Evolutionary conservation across 2,888 invertebrate genomes (phyloP).

Genomic region (Napeogenes inachia): DNA sequence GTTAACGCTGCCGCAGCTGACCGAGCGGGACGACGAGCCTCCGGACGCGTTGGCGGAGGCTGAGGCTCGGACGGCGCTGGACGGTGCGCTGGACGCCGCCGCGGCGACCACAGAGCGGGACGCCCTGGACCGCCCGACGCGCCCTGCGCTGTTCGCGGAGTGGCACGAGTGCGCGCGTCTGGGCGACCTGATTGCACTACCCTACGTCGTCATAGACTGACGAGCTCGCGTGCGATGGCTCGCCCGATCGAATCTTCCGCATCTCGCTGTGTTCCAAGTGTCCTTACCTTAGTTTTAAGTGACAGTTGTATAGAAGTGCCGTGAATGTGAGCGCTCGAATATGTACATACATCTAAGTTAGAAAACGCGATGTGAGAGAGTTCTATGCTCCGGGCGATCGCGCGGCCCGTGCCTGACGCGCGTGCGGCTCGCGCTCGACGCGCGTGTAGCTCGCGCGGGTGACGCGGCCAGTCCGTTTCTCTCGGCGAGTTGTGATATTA

Average conservation of each 20-base stretch:
- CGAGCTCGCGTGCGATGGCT: slow-evolving; percentile 32
- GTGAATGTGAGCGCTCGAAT: slow-evolving; percentile 46
- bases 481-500: slow-evolving; percentile 31
- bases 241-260: slow-evolving; percentile 42
- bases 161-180: slow-evolving; percentile 93
- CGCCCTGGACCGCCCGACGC: slow-evolving; percentile 48
- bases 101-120: slow-evolving; percentile 35
- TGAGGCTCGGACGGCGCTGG: slow-evolving; percentile 31
- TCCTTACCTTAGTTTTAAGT: slow-evolving; percentile 63
- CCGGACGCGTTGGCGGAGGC: slow-evolving; percentile 34
- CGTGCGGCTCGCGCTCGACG: no score
- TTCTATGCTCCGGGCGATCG: slow-evolving; percentile 5
- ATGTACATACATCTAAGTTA: slow-evolving; percentile 38
- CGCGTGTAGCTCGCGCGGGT: slow-evolving; percentile 6
- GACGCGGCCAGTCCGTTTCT: slow-evolving; percentile 2
- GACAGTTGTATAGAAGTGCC: slow-evolving; percentile 19
- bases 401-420: slow-evolving; percentile 11
- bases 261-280: slow-evolving; percentile 59
- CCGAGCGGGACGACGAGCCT: slow-evolving; percentile 19
- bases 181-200: slow-evolving; percentile 93
- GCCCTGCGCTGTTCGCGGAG: slow-evolving; percentile 83
- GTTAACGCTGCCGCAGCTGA: slow-evolving; percentile 32
- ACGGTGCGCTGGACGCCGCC: slow-evolving; percentile 30
- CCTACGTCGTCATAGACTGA: slow-evolving; percentile 97
- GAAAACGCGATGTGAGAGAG: slow-evolving; percentile 33